Percentiles rank a stretch among this genome's conserved stretches.
These are phyloP conservation scores for Thecophora atra DNA, from an alignment of 2,888 invertebrate species.

Conservation along the genomic window DNA sequence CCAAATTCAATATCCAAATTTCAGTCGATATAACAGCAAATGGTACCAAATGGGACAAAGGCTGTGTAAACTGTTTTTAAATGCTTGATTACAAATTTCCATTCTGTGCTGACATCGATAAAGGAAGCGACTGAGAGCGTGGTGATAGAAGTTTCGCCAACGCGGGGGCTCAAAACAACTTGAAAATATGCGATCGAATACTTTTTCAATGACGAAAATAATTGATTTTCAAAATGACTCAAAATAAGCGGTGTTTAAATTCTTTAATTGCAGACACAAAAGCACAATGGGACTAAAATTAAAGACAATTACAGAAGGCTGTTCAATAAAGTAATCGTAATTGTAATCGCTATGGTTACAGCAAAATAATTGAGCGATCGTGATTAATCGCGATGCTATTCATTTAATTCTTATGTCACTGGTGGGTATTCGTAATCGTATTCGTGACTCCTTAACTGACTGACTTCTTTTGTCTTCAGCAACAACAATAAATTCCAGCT, in stretches of 20 bases:
- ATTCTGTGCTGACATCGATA: no score
- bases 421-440: conserved; percentile 48
- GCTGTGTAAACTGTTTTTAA: no score
- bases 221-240: no score
- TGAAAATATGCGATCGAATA: no score
- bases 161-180: no score
- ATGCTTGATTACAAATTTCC: no score
- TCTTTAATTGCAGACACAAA: background rate
- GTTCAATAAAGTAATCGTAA: conserved; percentile 10
- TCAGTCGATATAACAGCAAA: no score
- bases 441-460: conserved; percentile 48
- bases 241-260: no score
- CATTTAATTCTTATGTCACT: conserved; percentile 42
- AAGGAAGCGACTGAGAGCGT: no score
- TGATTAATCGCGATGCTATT: conserved; percentile 26
- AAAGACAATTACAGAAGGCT: background rate
- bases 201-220: background rate
- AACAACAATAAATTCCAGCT: conserved; percentile 1
- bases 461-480: conserved; percentile 38
- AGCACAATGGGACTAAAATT: background rate
- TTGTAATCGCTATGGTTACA: background rate
- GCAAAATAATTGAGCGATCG: conserved; percentile 28
- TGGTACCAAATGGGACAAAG: no score
- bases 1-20: no score
- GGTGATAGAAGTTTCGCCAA: no score